Evolutionary conservation across 64 coral and sea anemone species (phyloP), one percentile per base, ranked within the genome.

Genomic region (Hydrozoanthus tunicans): DNA sequence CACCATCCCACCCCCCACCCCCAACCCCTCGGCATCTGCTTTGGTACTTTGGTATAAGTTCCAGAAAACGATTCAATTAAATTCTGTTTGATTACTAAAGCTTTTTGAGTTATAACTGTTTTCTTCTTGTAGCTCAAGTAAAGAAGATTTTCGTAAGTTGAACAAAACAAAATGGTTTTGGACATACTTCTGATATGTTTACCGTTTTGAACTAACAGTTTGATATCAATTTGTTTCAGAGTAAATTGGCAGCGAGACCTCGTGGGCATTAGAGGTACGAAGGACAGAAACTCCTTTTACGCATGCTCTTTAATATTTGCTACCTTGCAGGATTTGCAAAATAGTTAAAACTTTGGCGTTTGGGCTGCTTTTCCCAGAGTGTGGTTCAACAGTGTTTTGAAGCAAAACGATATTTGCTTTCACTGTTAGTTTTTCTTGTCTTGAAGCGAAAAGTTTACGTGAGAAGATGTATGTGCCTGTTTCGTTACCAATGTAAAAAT

Each of bases 181-280:
- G 32, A 2, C 32, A 43, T 0, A 23, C 9, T 6, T 23, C 13
- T 17, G 3, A 71, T 71, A 7, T 71, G 4, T 23, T 27, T 73
- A 27, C 70, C 9, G 3, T 73, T 24, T 51, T 84, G 8, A 85
- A 70, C 51, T 52, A 9, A 58, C 58, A 6, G 6, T 86, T 73
- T 11, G 0, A 5, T 59, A 43, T 43, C 32, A 43, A 72, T 70
- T 53, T 71, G 6, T 73, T 86, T 73, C 83, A 86, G 83, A 86
- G 83, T 58, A 58, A 57, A 53, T 24, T 86, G 83, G 53, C 65
- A 73, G 53, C 1, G 0, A 86, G 53, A 27, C 17, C 67, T 7
- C 83, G 3, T 59, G 64, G 53, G 8, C 83, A 59, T 72, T 86
- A 86, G 83, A 73, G 13, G 56, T 7, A 7, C 23, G 17, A 71